phyloP scores from a whole-genome alignment of 1,140 invertebrate species.

The Drosophila setifemur region DNA sequence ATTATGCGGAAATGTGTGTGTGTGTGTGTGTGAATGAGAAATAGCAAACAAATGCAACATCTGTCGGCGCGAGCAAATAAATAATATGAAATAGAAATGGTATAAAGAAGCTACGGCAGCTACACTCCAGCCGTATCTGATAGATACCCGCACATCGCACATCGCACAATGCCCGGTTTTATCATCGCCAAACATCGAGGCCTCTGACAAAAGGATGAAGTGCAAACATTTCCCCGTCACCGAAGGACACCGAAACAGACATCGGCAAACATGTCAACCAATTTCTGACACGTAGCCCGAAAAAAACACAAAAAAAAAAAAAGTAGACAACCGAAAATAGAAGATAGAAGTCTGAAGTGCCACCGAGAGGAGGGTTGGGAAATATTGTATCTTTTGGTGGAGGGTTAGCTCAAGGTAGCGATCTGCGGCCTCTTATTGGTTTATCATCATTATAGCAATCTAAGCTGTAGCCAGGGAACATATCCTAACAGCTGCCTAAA shows the following conservation, averaged over 20 bases:
- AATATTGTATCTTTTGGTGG: too few species aligned
- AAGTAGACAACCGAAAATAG: too few species aligned
- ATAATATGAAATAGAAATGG: slow-evolving; percentile 21
- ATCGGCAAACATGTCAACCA: slow-evolving; percentile 69
- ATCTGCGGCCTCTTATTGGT: slow-evolving; percentile 49
- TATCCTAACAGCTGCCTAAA: not conserved
- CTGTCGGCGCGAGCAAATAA: slow-evolving; percentile 62
- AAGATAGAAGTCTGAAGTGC: slow-evolving; percentile 49
- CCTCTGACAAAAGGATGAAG: slow-evolving; percentile 71
- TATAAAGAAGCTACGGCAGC: slow-evolving; percentile 6
- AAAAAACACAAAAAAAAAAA: too few species aligned
- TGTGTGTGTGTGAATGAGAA: not conserved
- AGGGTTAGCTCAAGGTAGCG: slow-evolving; percentile 22
- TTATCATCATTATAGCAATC: slow-evolving; percentile 33
- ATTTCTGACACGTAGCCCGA: slow-evolving; percentile 62
- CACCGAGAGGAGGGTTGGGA: not conserved
- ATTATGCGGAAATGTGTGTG: slow-evolving; percentile 46
- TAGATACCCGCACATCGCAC: slow-evolving; percentile 50
- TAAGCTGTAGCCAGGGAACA: not conserved
- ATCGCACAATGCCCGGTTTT: slow-evolving; percentile 46
- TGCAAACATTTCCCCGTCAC: slow-evolving; percentile 63
- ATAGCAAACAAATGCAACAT: slow-evolving; percentile 58
- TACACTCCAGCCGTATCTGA: slow-evolving; percentile 44
- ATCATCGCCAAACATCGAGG: slow-evolving; percentile 61
- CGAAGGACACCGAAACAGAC: slow-evolving; percentile 8